Conservation (phyloP, 2,113 vertebrate species). For the Ifrita kowaldi region DNA sequence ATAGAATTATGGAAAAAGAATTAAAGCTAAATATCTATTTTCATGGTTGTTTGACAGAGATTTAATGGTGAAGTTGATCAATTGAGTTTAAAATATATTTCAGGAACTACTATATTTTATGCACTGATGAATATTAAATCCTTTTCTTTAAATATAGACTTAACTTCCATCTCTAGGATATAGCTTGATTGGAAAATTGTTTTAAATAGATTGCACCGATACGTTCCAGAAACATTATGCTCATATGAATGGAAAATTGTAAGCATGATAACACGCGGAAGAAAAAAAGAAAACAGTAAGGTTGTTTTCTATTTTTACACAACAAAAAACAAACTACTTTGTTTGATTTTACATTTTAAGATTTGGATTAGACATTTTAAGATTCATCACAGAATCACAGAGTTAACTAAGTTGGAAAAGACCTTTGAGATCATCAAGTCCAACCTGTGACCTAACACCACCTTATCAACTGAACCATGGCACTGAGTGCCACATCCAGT, state of each 20-base stretch:
- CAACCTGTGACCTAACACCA: not conserved
- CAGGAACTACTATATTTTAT: constrained; percentile 47
- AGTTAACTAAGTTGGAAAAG: not conserved
- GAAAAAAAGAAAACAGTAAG: not conserved
- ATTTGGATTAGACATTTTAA: not conserved
- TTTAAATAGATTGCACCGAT: not conserved
- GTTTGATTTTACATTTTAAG: not conserved
- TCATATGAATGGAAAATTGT: constrained; percentile 27
- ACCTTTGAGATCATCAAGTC: not conserved
- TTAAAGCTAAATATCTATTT: not conserved
- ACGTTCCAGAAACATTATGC: not conserved
- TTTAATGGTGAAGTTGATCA: not conserved
- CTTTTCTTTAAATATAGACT: constrained; percentile 33
- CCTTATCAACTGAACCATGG: not conserved
- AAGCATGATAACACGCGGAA: not conserved
- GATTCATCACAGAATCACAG: rapidly evolving
- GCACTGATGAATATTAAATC: constrained; percentile 23
- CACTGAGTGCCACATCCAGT: not conserved
- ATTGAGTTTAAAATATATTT: constrained; percentile 23
- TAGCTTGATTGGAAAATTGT: constrained; percentile 56
- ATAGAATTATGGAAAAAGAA: not conserved
- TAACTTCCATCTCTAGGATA: constrained; percentile 45
- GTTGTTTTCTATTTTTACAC: not conserved
- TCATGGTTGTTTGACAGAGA: not conserved
- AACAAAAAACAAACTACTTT: not conserved